phyloP scores from a whole-genome alignment of 2,888 invertebrate species.

The Archaeoteleia sp. region DNA sequence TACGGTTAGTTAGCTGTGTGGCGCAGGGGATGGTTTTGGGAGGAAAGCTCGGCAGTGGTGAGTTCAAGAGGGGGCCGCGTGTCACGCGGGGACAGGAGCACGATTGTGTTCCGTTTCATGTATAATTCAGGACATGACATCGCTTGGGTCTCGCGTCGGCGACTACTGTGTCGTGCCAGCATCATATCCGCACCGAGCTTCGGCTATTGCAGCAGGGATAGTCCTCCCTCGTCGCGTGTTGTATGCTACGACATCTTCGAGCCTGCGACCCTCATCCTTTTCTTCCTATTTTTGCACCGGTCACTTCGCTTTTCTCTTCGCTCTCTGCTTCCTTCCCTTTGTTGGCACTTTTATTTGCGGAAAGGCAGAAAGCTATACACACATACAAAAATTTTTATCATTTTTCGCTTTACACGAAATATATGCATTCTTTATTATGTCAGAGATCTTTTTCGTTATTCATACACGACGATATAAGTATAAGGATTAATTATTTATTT shows the following conservation, averaged over 20 bases:
- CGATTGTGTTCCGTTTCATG: slow-evolving; percentile 70
- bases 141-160: slow-evolving; percentile 67
- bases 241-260: slow-evolving; percentile 51
- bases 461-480: too few relatives aligned
- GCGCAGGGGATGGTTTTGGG: slow-evolving; percentile 39
- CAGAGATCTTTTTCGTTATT: too few relatives aligned
- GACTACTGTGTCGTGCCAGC: slow-evolving; percentile 60
- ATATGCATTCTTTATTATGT: too few relatives aligned
- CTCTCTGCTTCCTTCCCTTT: background rate
- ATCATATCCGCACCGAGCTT: slow-evolving; percentile 59
- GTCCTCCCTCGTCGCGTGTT: slow-evolving; percentile 54
- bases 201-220: slow-evolving; percentile 30
- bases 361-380: too few relatives aligned
- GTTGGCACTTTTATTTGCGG: too few relatives aligned
- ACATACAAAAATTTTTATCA: too few relatives aligned
- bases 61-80: slow-evolving; percentile 33
- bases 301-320: slow-evolving; percentile 15
- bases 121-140: slow-evolving; percentile 67
- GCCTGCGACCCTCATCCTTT: slow-evolving; percentile 7
- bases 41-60: slow-evolving; percentile 37
- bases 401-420: too few relatives aligned
- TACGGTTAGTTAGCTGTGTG: slow-evolving; percentile 58
- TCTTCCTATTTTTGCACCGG: too few relatives aligned
- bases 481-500: too few relatives aligned
- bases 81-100: slow-evolving; percentile 55